Evolutionary conservation across 2,797 vertebrate species (phyloP), one percentile per base, ranked within the genome.

Genomic region (Syncerus caffer): DNA sequence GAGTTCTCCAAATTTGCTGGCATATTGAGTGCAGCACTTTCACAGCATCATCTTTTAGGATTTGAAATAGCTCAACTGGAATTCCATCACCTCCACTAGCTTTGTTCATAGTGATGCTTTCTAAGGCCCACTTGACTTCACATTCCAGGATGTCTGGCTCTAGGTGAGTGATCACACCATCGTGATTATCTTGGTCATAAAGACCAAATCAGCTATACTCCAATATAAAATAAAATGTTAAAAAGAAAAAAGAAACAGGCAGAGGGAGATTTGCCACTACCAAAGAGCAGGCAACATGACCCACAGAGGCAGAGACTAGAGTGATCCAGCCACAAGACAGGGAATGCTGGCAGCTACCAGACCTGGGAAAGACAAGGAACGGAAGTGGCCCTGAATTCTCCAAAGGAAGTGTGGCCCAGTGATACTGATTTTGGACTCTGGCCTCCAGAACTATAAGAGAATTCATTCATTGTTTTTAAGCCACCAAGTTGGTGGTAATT

Each of bases 401-500:
- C 55, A 74, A 62, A 74, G 38, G 45, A 47, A 93, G 23, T 13
- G 25, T 34, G 12, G 58, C 51, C 79, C 60, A 78, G 15, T 78
- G 45, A 74, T 57, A 97, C 31, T 45, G 27, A 93, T 67, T 90
- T 93, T 9, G 6, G 31, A 67, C 58, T 60, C 78, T 38, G 19
- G 88, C 7, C 58, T 90, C 58, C 82, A 67, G 27, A 95, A 92
- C 21, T 85, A 1, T 64, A 29, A 91, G 45, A 90, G 80, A 94
- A 95, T 84, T 89, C 89, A 86, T 62, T 50, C 79, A 64, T 60
- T 80, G 31, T 67, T 89, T 88, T 96, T 38, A 95, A 76, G 76
- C 14, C 34, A 87, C 10, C 8, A 7, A 45, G 31, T 89, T 64
- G 64, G 34, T 82, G 74, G 38, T 79, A 67, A 78, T 80, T 74